Evolutionary conservation across 2,888 invertebrate species (phyloP), one percentile per base, ranked within the genome.

Genomic region (Agriotes lineatus): DNA sequence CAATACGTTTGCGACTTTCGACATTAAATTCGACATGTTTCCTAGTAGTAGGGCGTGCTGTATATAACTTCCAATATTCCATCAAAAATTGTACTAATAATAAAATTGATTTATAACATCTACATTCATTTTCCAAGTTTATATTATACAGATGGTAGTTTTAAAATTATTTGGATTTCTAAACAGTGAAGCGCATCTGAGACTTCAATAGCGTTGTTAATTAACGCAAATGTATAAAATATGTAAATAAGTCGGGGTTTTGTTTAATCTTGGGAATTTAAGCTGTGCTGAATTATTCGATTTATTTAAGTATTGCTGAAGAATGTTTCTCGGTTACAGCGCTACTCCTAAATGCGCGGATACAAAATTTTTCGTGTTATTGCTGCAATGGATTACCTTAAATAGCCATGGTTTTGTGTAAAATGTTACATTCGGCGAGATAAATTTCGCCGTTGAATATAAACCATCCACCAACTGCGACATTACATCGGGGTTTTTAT

Each of bases 351-450:
- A 25, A 3, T 25, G 39, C n/a, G 10, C 4, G 39, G 3, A 39
- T 10, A 45, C 25, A 45, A 45, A 45, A 45, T 19, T 19, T 45
- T 14, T 16, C 18, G 4, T 5, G 19, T 45, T 16, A 20, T 14
- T 45, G 50, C 30, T 2, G 50, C 30, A 9, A 14, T 4, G 50
- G 25, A 50, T 30, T 50, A 30, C 20, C 30, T 14, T 10, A 50
- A 61, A 61, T 20, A 37, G 61, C 30, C 48, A 61, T 35, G 37
- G 45, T 61, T 50, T 61, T 61, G 12, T 50, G 37, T 50, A 61
- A 61, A 61, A 61, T 19, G 19, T 20, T 50, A 37, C 39, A 37
- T 50, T 20, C 4, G 22, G 9, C 16, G 22, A 37, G 48, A 48
- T 48, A 60, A 60, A 48, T 60, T 48, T 20, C 30, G 10, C 4